Conservation (phyloP, 23 tunicate genomes). For the Trididemnum clinides region DNA sequence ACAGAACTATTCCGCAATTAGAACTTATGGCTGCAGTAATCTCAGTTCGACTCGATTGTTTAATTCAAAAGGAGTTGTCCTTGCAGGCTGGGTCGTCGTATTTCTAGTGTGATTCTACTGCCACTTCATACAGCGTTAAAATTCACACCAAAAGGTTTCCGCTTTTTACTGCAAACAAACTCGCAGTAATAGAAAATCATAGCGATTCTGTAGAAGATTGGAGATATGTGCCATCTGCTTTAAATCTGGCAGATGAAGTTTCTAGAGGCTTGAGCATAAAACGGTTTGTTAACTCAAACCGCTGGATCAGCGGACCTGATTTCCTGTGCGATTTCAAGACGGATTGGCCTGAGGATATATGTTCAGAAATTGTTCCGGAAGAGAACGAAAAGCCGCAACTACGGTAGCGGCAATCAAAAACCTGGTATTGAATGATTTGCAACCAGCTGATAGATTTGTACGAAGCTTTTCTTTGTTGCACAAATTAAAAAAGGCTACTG, state of each 20-base stretch:
- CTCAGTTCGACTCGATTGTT: not conserved
- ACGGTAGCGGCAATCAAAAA: no score
- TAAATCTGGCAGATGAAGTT: constrained; percentile 2
- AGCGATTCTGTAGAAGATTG: not conserved
- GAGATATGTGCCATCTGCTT: not conserved
- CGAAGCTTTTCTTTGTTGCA: no score
- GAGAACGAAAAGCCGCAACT: no score
- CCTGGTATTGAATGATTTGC: no score
- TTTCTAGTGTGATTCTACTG: not conserved
- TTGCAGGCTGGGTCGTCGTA: not conserved
- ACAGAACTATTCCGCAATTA: not conserved
- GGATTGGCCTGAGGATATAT: not conserved
- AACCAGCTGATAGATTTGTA: no score
- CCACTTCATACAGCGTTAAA: no score
- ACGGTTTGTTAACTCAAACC: not conserved
- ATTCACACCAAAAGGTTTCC: no score
- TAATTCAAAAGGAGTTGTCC: not conserved
- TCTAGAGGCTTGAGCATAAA: not conserved
- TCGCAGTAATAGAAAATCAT: not conserved
- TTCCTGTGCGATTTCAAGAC: not conserved
- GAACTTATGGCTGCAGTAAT: not conserved
- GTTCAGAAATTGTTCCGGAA: no score
- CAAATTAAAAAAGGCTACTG: not conserved
- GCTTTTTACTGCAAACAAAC: not conserved
- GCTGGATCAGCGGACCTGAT: not conserved